These are phyloP conservation scores for Falco concolor DNA, from an alignment of 2,797 vertebrate species.

Conservation along the genomic window DNA sequence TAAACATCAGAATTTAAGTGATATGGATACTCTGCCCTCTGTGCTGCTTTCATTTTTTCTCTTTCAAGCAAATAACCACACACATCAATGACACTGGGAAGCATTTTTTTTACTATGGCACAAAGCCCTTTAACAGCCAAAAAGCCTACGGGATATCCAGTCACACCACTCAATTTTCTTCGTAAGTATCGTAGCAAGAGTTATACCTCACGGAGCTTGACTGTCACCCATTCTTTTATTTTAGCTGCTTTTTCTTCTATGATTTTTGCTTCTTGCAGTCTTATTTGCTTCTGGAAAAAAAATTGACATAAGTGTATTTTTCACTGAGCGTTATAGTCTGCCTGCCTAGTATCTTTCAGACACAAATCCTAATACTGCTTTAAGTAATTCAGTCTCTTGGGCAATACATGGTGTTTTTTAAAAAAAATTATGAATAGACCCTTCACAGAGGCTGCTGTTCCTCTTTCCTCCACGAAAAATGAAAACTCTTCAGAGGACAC, in stretches of 20 bases:
- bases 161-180: background rate
- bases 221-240: conserved; percentile 98
- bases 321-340: background rate
- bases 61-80: background rate
- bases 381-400: background rate
- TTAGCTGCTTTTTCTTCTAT: conserved; percentile 98
- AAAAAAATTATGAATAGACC: background rate
- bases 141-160: background rate
- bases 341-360: background rate
- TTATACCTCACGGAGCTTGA: conserved; percentile 91
- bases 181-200: background rate
- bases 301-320: conserved; percentile 28
- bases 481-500: background rate
- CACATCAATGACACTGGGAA: background rate
- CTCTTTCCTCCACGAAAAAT: background rate
- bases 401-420: background rate
- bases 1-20: background rate
- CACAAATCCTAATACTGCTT: background rate
- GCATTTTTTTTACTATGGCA: background rate
- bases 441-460: background rate
- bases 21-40: background rate
- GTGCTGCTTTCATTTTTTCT: background rate
- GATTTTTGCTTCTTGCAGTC: conserved; percentile 91
- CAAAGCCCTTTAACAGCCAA: background rate
- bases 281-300: conserved; percentile 85